Evolutionary conservation across 2,113 vertebrate genomes (phyloP).

Genomic region (Platichthys flesus): DNA sequence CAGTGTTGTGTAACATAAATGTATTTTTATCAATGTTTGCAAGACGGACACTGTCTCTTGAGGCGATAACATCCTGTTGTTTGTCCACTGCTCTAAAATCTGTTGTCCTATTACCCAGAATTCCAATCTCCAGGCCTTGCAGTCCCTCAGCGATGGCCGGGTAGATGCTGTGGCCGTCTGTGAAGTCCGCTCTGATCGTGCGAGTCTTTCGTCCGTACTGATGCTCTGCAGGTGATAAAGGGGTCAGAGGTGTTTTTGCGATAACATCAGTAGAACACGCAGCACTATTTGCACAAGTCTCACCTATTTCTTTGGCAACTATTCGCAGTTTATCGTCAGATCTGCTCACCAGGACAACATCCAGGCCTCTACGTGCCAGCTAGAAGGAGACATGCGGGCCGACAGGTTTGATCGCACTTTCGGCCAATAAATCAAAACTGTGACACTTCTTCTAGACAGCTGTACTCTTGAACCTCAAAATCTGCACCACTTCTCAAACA

Average conservation of each 20-base stretch:
- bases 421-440: too few relatives aligned
- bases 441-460: too few relatives aligned
- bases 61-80: background rate
- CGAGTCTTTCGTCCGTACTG: conserved; percentile 70
- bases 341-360: conserved; percentile 82
- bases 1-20: too few relatives aligned
- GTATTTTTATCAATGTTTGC: too few relatives aligned
- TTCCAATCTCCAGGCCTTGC: conserved; percentile 81
- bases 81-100: background rate
- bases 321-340: conserved; percentile 72
- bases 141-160: conserved; percentile 69
- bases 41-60: too few relatives aligned
- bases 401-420: background rate
- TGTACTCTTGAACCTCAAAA: too few relatives aligned
- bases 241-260: background rate
- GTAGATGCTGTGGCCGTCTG: conserved; percentile 77
- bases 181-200: conserved; percentile 82
- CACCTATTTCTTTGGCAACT: conserved; percentile 82
- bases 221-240: conserved; percentile 61
- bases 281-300: conserved; percentile 29
- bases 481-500: background rate
- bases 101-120: conserved; percentile 78
- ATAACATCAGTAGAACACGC: background rate
- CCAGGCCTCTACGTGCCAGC: conserved; percentile 85
- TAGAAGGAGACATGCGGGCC: conserved; percentile 55